Percentiles rank a stretch among this genome's conserved stretches.
phyloP scores from a whole-genome alignment of 2,888 invertebrate species.

The Callyntrura guangdongensis region DNA sequence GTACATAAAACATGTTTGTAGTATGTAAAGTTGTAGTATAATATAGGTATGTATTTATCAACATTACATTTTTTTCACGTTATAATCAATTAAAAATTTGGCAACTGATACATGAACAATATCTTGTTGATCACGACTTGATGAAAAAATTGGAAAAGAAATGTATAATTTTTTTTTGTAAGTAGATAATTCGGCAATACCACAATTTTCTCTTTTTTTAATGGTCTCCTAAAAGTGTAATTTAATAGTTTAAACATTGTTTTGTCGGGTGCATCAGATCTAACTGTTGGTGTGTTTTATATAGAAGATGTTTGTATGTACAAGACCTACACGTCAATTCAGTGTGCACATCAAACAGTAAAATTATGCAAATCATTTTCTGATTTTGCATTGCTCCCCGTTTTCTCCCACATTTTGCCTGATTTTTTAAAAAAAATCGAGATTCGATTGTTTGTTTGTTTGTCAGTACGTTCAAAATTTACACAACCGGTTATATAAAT shows the following conservation, averaged over 20 bases:
- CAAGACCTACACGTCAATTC: too few species aligned
- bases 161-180: constrained; percentile 16
- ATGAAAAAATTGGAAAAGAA: constrained; percentile 56
- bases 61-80: not conserved
- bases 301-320: not conserved
- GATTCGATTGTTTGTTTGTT: too few species aligned
- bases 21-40: constrained; percentile 19
- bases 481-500: too few species aligned
- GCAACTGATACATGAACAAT: constrained; percentile 77
- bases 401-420: too few species aligned
- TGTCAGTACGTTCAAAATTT: too few species aligned
- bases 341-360: too few species aligned
- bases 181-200: constrained; percentile 73
- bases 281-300: not conserved
- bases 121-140: constrained; percentile 46
- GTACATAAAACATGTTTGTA: constrained; percentile 14
- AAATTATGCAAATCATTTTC: not conserved
- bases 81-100: constrained; percentile 44
- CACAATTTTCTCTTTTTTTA: constrained; percentile 45
- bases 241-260: not conserved
- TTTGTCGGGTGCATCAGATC: constrained; percentile 2
- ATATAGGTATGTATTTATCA: constrained; percentile 28
- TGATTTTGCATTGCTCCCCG: not conserved
- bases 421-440: too few species aligned
- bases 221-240: constrained; percentile 41